A percentile compares a stretch with the other conserved stretches of the same genome.
phyloP scores from a whole-genome alignment of 92 coral and sea anemone genomes.

The Zoanthus sociatus region DNA sequence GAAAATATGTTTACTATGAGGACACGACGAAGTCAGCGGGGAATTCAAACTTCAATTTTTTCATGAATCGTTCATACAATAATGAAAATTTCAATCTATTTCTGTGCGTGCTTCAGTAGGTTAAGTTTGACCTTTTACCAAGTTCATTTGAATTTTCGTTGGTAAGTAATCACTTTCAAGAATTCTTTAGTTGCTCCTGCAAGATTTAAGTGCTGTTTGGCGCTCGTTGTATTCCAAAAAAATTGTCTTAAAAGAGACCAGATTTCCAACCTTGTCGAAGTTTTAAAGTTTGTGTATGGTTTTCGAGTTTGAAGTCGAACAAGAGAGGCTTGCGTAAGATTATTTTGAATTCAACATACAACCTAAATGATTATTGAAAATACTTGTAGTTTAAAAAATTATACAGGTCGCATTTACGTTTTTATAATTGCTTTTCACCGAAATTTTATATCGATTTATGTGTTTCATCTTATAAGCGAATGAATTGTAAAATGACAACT shows the following conservation, averaged over 20 bases:
- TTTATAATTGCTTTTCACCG: not conserved
- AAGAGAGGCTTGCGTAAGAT: not conserved
- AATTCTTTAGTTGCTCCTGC: not conserved
- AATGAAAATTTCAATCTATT: not conserved
- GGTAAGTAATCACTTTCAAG: constrained; percentile 28
- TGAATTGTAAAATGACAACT: too few relatives aligned
- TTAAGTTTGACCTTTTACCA: not conserved
- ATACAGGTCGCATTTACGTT: not conserved
- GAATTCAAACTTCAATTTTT: constrained; percentile 31
- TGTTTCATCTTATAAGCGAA: too few relatives aligned
- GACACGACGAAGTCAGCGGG: constrained; percentile 35
- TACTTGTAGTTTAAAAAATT: not conserved
- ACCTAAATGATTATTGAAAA: constrained; percentile 9
- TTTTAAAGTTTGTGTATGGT: not conserved
- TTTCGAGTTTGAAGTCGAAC: not conserved
- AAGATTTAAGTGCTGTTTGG: not conserved
- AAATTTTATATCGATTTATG: not conserved
- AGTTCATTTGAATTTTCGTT: constrained; percentile 22
- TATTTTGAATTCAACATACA: not conserved
- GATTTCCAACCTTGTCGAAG: not conserved
- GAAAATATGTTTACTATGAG: constrained; percentile 11
- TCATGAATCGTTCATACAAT: constrained; percentile 2
- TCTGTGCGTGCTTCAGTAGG: not conserved
- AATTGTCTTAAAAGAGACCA: not conserved
- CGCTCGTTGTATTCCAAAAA: not conserved